Evolutionary conservation across 2,888 invertebrate species (phyloP).

Genomic region (Eupithecia vulgata): DNA sequence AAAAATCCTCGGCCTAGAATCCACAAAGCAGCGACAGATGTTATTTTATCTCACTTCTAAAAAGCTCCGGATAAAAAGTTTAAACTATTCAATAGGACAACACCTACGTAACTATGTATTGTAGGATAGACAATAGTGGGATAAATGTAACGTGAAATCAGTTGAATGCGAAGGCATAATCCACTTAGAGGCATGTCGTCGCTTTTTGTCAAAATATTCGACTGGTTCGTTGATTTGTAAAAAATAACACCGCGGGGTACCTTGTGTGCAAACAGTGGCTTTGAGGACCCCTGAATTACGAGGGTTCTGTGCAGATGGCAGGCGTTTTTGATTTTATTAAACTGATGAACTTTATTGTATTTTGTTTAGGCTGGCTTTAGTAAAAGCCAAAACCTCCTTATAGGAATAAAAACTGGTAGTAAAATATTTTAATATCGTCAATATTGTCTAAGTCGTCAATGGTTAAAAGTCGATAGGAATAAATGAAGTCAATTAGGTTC

Average conservation of each 20-base stretch:
- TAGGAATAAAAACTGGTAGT: not conserved
- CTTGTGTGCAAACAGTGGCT: constrained; percentile 73
- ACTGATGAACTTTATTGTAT: constrained; percentile 23
- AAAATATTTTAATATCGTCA: not conserved
- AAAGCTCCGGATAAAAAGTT: constrained; percentile 70
- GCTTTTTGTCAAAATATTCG: constrained; percentile 73
- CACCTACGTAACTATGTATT: constrained; percentile 79
- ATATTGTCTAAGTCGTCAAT: no score
- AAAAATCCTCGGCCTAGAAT: constrained; percentile 57
- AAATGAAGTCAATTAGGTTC: not conserved
- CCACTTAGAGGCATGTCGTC: constrained; percentile 81
- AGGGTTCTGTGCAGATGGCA: constrained; percentile 63
- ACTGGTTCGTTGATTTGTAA: constrained; percentile 77
- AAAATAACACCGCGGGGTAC: constrained; percentile 77
- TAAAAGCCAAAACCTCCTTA: no score
- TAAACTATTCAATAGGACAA: constrained; percentile 72
- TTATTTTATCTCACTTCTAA: constrained; percentile 63
- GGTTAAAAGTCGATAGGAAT: not conserved
- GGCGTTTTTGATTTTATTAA: constrained; percentile 25
- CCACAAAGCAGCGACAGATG: constrained; percentile 76
- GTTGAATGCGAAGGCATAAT: constrained; percentile 70
- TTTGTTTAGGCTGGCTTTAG: not conserved
- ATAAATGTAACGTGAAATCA: constrained; percentile 82
- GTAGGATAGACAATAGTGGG: constrained; percentile 63
- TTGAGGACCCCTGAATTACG: constrained; percentile 43